A percentile compares a stretch with the other conserved stretches of the same genome.
Conservation (phyloP, 1,140 invertebrate genomes). For the Lordiphosa stackelbergi region DNA sequence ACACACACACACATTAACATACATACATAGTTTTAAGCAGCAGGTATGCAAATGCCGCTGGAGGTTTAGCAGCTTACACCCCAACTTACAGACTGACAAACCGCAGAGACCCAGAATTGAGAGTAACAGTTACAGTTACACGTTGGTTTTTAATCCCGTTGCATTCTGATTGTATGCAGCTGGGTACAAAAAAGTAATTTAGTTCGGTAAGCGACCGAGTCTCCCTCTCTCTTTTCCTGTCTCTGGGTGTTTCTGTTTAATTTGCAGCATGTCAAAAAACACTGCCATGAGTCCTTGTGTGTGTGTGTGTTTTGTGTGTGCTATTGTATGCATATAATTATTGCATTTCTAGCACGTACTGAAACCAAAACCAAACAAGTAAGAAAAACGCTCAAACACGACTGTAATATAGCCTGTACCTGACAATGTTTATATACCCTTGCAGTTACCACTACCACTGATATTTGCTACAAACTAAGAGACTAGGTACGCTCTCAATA, state of each 20-base stretch:
- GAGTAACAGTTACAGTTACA: slow-evolving; percentile 37
- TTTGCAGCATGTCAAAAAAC: slow-evolving; percentile 73
- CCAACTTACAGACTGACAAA: slow-evolving; percentile 37
- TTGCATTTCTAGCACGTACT: slow-evolving; percentile 71
- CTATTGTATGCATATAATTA: slow-evolving; percentile 72
- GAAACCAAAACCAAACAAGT: slow-evolving; percentile 19
- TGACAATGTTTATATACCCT: no score
- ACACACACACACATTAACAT: slow-evolving; percentile 34
- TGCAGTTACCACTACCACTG: no score
- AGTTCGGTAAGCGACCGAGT: slow-evolving; percentile 30
- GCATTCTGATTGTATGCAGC: slow-evolving; percentile 71
- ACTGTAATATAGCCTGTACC: no score
- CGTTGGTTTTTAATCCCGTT: slow-evolving; percentile 70
- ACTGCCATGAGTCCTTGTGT: slow-evolving; percentile 24
- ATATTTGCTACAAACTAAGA: no score
- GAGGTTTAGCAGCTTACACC: slow-evolving; percentile 48
- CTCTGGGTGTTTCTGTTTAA: slow-evolving; percentile 53
- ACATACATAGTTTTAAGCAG: slow-evolving; percentile 36
- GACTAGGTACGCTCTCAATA: no score
- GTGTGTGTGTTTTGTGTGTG: slow-evolving; percentile 30
- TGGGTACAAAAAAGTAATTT: slow-evolving; percentile 63
- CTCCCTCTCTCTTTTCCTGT: background rate
- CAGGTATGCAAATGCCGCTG: slow-evolving; percentile 58
- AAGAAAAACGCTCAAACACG: no score
- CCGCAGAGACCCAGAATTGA: slow-evolving; percentile 18